Percentiles rank a stretch among this genome's conserved stretches.
Evolutionary conservation across 2,113 vertebrate genomes (phyloP).

Genomic region (Ondatra zibethicus): DNA sequence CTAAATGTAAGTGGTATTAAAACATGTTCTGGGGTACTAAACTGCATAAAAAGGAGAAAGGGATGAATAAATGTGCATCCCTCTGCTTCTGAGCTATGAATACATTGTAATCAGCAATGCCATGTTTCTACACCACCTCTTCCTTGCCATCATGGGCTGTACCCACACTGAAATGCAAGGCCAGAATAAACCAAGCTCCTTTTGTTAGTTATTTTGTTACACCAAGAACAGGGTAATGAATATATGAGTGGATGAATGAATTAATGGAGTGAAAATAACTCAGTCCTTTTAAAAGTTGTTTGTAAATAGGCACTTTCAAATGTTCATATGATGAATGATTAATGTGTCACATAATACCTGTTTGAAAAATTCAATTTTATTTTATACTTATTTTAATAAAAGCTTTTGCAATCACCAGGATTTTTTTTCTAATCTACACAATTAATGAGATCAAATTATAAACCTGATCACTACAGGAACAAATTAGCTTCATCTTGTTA

Average conservation of each 20-base stretch:
- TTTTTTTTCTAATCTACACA: background rate
- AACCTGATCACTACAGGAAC: background rate
- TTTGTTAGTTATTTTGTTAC: background rate
- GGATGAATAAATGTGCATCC: background rate
- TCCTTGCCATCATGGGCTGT: too few species aligned
- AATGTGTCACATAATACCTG: background rate
- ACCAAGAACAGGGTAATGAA: background rate
- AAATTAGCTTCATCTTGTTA: background rate
- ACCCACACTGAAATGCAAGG: too few species aligned
- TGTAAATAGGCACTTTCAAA: background rate
- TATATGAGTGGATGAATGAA: too few species aligned
- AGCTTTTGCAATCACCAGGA: background rate
- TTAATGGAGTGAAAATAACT: background rate
- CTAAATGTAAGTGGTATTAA: background rate
- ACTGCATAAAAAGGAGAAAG: background rate
- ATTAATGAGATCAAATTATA: conserved; percentile 22
- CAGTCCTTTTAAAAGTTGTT: background rate
- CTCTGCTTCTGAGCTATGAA: background rate
- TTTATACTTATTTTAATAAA: background rate
- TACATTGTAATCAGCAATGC: background rate
- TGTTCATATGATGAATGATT: background rate
- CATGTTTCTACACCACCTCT: background rate
- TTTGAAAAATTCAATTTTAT: conserved; percentile 30
- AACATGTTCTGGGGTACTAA: background rate
- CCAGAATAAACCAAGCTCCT: background rate